These are phyloP conservation scores for Cercocebus atys DNA, from an alignment of 2,113 vertebrate genomes.

Conservation along the genomic window DNA sequence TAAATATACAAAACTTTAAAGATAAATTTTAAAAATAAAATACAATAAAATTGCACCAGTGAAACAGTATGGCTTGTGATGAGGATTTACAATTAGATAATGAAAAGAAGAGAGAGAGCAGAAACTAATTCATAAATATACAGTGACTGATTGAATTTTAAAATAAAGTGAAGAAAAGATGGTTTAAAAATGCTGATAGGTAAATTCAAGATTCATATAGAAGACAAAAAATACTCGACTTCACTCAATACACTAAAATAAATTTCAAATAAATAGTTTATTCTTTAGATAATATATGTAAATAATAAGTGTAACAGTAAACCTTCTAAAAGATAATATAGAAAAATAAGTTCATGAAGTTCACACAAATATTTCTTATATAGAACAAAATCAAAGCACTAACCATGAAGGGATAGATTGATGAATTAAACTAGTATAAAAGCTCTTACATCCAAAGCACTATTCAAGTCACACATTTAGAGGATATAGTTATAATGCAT, in stretches of 20 bases:
- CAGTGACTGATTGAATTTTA: not conserved
- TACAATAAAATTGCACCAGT: not conserved
- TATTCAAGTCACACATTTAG: not conserved
- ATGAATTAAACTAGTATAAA: not conserved
- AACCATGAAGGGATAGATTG: not conserved
- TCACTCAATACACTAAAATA: not conserved
- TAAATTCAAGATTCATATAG: not conserved
- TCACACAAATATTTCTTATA: not conserved
- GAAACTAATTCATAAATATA: not conserved
- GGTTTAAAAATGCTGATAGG: not conserved
- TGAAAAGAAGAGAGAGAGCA: not conserved
- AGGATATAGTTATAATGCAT: not conserved
- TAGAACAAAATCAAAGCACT: not conserved
- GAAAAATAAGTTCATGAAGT: not conserved
- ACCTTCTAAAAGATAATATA: not conserved
- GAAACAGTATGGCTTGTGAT: not conserved
- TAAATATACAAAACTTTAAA: not conserved
- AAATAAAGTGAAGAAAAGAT: not conserved
- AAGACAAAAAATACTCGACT: not conserved
- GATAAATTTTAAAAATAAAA: not conserved
- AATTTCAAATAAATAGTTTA: not conserved
- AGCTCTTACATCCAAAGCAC: not conserved
- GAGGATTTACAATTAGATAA: not conserved
- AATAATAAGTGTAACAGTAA: not conserved
- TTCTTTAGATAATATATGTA: not conserved